Percentiles rank a stretch among this genome's conserved stretches.
These are phyloP conservation scores for Gisinianus flammeolus DNA, from an alignment of 2,888 invertebrate genomes.

Conservation along the genomic window DNA sequence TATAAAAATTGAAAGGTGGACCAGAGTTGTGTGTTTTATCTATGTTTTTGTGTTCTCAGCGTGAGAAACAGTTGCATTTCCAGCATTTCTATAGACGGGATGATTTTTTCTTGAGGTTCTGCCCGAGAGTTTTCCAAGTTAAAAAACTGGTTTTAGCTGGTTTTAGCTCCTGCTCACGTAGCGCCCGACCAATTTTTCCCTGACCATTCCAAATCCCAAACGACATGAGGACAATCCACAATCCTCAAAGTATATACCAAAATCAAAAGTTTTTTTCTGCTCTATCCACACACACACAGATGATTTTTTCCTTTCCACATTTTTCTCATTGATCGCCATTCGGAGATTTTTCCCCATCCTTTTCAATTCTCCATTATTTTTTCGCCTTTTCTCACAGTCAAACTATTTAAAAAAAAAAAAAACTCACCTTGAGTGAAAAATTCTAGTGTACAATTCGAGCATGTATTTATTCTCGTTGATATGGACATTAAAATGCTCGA, in stretches of 20 bases:
- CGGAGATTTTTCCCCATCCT: not conserved
- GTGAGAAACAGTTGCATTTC: constrained; percentile 4
- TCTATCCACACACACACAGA: not conserved
- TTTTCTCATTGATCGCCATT: not conserved
- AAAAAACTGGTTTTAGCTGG: not conserved
- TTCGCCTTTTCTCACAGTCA: not conserved
- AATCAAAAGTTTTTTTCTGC: not conserved
- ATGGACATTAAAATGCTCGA: not conserved
- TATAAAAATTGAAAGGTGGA: too few relatives aligned
- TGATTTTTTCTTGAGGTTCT: not conserved
- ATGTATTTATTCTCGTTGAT: not conserved
- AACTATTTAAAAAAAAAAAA: too few relatives aligned
- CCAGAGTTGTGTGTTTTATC: too few relatives aligned
- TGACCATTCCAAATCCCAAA: not conserved
- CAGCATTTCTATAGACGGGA: not conserved
- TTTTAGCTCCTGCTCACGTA: not conserved
- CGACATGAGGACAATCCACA: not conserved
- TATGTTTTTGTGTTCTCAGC: constrained; percentile 6
- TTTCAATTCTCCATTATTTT: not conserved
- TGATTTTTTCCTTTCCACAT: not conserved
- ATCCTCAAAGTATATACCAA: not conserved
- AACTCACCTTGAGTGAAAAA: too few relatives aligned
- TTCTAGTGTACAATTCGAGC: not conserved
- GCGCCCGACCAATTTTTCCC: not conserved
- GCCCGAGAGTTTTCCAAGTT: not conserved